phyloP scores from a whole-genome alignment of 2,888 invertebrate species.

The Phengaris alcon region DNA sequence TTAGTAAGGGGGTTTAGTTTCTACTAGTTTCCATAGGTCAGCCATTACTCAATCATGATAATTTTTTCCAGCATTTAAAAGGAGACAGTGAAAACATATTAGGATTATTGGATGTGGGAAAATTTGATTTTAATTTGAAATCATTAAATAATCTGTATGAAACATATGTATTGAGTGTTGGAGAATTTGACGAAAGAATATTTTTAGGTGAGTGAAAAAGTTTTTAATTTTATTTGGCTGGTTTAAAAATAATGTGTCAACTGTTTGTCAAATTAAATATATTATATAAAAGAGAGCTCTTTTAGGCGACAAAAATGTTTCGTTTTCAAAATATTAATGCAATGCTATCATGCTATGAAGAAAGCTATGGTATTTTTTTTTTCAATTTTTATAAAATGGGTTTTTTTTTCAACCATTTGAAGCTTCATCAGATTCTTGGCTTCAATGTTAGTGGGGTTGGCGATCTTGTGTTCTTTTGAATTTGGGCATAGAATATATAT shows the following conservation, averaged over 20 bases:
- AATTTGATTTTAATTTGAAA: conserved; percentile 92
- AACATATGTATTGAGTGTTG: conserved; percentile 91
- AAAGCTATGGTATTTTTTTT: conserved; percentile 29
- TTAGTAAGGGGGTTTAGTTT: no score
- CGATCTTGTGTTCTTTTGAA: no score
- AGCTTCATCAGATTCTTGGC: no score
- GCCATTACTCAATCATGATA: background rate
- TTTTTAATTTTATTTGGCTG: background rate
- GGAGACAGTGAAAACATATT: conserved; percentile 85
- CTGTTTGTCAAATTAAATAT: background rate
- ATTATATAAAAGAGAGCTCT: background rate
- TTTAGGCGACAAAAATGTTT: conserved; percentile 36
- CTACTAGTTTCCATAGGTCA: no score
- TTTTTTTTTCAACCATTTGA: no score
- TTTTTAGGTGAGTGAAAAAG: conserved; percentile 86
- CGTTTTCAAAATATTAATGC: conserved; percentile 37
- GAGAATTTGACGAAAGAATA: conserved; percentile 98
- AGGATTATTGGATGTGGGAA: conserved; percentile 86
- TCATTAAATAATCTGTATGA: conserved; percentile 93
- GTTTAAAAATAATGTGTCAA: background rate
- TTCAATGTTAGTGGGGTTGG: no score
- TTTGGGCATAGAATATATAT: no score
- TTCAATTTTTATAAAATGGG: conserved; percentile 7
- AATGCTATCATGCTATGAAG: conserved; percentile 39
- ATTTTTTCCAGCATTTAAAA: conserved; percentile 80